These are phyloP conservation scores for Ladona fulva DNA, from an alignment of 1,140 invertebrate genomes.

Conservation along the genomic window DNA sequence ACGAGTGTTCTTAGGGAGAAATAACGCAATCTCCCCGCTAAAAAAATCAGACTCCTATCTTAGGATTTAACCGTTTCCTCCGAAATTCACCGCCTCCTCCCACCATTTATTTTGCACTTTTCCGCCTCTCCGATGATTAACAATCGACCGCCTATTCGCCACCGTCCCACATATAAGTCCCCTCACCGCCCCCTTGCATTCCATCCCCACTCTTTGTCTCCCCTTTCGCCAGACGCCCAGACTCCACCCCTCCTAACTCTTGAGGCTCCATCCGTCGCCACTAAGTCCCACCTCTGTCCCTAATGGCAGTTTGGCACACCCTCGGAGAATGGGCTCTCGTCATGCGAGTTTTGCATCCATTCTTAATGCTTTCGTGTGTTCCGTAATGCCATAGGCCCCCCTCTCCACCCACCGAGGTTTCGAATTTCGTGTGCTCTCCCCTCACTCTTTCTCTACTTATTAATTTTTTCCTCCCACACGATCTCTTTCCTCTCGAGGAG, in stretches of 20 bases:
- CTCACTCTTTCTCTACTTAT: background rate
- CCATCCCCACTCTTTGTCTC: background rate
- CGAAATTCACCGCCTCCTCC: background rate
- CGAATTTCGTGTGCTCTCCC: background rate
- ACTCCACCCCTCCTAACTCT: background rate
- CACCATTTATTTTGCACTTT: background rate
- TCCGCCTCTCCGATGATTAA: background rate
- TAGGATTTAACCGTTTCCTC: background rate
- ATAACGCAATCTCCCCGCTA: no score
- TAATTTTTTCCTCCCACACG: background rate
- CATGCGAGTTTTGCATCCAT: conserved; percentile 8
- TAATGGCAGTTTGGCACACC: background rate
- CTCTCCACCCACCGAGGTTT: background rate
- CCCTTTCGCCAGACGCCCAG: background rate
- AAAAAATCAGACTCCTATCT: no score
- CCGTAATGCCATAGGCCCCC: background rate
- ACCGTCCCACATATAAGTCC: background rate
- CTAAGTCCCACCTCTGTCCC: background rate
- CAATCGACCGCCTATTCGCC: background rate
- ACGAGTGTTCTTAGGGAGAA: no score
- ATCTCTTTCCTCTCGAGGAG: no score
- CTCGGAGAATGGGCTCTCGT: background rate
- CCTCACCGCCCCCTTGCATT: background rate
- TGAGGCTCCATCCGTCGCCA: background rate
- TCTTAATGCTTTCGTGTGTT: background rate